A percentile compares a stretch with the other conserved stretches of the same genome.
phyloP scores from a whole-genome alignment of 1,140 invertebrate species.

The Wasmannia auropunctata region DNA sequence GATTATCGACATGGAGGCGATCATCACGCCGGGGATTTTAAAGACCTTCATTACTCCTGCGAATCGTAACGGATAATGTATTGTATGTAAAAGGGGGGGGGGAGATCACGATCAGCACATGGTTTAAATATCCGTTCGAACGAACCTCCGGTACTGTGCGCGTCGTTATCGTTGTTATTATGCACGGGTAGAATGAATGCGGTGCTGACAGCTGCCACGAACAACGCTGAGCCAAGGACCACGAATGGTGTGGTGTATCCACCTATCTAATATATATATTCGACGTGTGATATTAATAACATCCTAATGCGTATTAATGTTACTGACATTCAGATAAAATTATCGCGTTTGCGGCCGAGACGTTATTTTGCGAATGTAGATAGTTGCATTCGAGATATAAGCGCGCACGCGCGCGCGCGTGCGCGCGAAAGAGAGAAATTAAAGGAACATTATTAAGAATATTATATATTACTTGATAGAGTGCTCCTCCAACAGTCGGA shows the following conservation, averaged over 20 bases:
- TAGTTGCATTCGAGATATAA: neutral
- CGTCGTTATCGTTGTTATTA: constrained; percentile 85
- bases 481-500: constrained; percentile 92
- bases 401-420: too few relatives aligned
- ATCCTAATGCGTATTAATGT: neutral
- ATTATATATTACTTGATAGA: constrained; percentile 88
- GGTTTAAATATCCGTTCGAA: constrained; percentile 57
- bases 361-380: neutral
- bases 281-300: neutral
- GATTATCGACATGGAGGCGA: constrained; percentile 90
- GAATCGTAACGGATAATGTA: constrained; percentile 60
- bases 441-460: neutral
- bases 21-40: constrained; percentile 89
- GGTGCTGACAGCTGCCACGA: constrained; percentile 91
- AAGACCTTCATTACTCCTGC: constrained; percentile 88
- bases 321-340: neutral
- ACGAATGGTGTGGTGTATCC: constrained; percentile 95
- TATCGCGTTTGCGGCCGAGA: neutral
- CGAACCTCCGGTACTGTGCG: constrained; percentile 85
- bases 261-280: constrained; percentile 86
- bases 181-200: constrained; percentile 90
- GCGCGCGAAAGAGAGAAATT: neutral
- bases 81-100: constrained; percentile 9
- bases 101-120: neutral
- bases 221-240: constrained; percentile 91